phyloP scores from a whole-genome alignment of 2,113 vertebrate genomes.

The Hypocryptadius cinnamomeus region DNA sequence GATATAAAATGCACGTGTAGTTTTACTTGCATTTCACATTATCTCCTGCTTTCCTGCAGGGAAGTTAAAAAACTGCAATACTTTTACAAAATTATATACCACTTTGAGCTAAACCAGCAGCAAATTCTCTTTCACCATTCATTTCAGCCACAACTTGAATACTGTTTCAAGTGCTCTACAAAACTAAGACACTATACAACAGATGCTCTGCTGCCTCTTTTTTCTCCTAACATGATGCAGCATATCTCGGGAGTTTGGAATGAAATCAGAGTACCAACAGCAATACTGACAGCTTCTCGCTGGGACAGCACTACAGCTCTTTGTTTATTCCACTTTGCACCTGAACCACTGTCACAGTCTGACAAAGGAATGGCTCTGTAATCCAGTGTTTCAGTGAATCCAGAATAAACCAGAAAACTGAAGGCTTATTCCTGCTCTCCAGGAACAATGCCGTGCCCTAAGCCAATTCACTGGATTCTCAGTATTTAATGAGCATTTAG shows the following conservation, averaged over 20 bases:
- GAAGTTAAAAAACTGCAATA: constrained; percentile 27
- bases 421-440: background rate
- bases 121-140: background rate
- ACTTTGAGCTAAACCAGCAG: constrained; percentile 37
- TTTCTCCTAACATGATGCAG: background rate
- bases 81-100: constrained; percentile 13
- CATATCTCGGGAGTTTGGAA: background rate
- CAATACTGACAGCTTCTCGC: background rate
- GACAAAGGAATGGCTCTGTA: background rate
- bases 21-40: constrained; percentile 45
- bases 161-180: constrained; percentile 5
- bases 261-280: background rate
- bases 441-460: background rate
- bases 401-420: background rate
- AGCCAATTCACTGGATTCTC: background rate
- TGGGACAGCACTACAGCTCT: background rate
- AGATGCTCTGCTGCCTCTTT: background rate
- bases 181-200: background rate
- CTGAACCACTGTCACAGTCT: background rate
- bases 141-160: background rate
- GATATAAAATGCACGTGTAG: background rate
- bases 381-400: background rate
- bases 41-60: constrained; percentile 43
- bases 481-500: background rate
- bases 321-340: background rate